A percentile compares a stretch with the other conserved stretches of the same genome.
These are phyloP conservation scores for Spermophilus dauricus DNA, from an alignment of 2,113 vertebrate species.

Conservation along the genomic window DNA sequence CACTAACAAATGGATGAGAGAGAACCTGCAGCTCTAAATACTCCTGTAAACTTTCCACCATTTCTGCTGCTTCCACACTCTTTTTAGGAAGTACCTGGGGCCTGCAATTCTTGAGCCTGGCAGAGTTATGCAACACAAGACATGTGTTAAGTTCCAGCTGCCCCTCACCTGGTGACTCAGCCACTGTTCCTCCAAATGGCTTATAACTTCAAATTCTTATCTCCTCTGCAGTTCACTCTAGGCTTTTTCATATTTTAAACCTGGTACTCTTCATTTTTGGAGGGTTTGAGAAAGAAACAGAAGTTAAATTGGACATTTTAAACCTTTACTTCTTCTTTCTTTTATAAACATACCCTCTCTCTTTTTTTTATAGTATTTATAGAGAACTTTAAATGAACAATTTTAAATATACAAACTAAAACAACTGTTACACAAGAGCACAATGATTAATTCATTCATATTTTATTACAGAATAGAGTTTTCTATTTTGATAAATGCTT, in stretches of 20 bases:
- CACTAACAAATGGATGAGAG: not conserved
- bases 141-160: not conserved
- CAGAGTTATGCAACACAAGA: not conserved
- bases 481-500: not conserved
- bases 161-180: not conserved
- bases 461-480: not conserved
- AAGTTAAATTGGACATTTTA: not conserved
- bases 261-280: not conserved
- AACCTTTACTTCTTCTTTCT: not conserved
- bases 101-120: too few relatives aligned
- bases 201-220: not conserved
- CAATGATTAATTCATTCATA: not conserved
- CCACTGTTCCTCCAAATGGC: too few relatives aligned
- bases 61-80: not conserved
- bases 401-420: not conserved
- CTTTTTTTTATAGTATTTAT: not conserved
- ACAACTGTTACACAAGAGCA: not conserved
- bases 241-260: not conserved
- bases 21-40: not conserved
- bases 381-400: not conserved
- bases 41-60: too few relatives aligned
- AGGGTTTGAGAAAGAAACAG: not conserved
- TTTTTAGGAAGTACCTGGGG: not conserved
- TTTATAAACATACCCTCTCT: not conserved
- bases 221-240: not conserved